Evolutionary conservation across 2,113 vertebrate species (phyloP).

Genomic region (Indri indri): DNA sequence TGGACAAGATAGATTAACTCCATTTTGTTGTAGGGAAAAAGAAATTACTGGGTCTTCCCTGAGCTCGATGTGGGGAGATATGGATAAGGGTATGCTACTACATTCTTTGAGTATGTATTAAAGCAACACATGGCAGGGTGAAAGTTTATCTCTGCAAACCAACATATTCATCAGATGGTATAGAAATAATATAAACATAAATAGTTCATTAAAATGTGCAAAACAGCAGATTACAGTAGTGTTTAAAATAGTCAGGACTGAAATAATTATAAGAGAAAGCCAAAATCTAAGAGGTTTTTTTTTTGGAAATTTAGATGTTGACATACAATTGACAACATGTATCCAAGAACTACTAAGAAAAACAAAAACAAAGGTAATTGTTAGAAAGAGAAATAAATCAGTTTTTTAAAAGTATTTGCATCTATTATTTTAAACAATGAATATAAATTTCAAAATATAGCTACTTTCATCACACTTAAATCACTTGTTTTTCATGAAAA

Average conservation of each 20-base stretch:
- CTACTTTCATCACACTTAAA: slow-evolving; percentile 60
- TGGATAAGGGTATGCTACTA: neutral
- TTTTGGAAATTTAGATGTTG: neutral
- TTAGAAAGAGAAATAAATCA: neutral
- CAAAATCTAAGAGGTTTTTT: neutral
- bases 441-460: slow-evolving; percentile 71
- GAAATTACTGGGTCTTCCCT: neutral
- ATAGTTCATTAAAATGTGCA: neutral
- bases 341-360: neutral
- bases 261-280: neutral
- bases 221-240: neutral
- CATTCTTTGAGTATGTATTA: neutral
- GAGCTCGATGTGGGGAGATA: neutral
- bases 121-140: neutral
- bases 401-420: slow-evolving; percentile 4
- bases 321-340: neutral
- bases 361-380: neutral
- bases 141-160: neutral
- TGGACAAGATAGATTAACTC: slow-evolving; percentile 48
- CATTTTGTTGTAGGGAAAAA: neutral
- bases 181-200: neutral
- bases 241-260: neutral
- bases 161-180: too few relatives aligned
- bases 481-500: slow-evolving; percentile 57
- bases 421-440: slow-evolving; percentile 49